Conservation (phyloP, 2,797 vertebrate species). For the Melanotaenia trifasciata region DNA sequence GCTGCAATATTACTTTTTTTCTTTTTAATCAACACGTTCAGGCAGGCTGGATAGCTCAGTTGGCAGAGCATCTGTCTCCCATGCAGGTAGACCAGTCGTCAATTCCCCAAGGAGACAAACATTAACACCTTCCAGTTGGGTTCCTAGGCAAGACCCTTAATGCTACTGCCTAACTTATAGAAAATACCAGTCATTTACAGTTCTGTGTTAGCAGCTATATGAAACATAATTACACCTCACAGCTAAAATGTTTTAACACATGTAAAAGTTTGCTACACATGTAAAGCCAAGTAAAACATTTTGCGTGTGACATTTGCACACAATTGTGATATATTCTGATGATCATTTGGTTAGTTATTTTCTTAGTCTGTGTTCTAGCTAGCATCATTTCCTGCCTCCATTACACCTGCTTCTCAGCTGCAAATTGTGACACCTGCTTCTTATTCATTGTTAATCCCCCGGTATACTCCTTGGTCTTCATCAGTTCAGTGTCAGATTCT, state of each 20-base stretch:
- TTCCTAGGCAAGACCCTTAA: too few species aligned
- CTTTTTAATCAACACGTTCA: conserved; percentile 29
- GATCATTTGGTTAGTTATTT: background rate
- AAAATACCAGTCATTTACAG: conserved; percentile 35
- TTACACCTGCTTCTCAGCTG: background rate
- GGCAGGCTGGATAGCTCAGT: too few species aligned
- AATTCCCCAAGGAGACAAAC: too few species aligned
- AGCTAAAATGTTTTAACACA: conserved; percentile 37
- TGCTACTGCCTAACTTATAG: conserved; percentile 3
- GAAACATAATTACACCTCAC: conserved; percentile 21
- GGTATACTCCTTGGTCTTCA: background rate
- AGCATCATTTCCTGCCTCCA: background rate
- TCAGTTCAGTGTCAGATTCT: too few species aligned
- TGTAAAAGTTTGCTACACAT: background rate
- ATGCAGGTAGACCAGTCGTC: too few species aligned
- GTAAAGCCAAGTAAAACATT: background rate
- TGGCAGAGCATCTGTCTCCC: too few species aligned
- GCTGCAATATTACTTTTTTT: background rate
- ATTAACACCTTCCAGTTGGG: too few species aligned
- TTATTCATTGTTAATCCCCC: background rate
- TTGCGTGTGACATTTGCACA: background rate
- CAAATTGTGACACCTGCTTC: too few species aligned
- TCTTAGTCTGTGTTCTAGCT: too few species aligned
- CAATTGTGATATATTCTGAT: background rate
- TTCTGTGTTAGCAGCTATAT: conserved; percentile 18